Evolutionary conservation across 2,888 invertebrate genomes (phyloP), one percentile per base, ranked within the genome.

Genomic region (Agelastica alni): DNA sequence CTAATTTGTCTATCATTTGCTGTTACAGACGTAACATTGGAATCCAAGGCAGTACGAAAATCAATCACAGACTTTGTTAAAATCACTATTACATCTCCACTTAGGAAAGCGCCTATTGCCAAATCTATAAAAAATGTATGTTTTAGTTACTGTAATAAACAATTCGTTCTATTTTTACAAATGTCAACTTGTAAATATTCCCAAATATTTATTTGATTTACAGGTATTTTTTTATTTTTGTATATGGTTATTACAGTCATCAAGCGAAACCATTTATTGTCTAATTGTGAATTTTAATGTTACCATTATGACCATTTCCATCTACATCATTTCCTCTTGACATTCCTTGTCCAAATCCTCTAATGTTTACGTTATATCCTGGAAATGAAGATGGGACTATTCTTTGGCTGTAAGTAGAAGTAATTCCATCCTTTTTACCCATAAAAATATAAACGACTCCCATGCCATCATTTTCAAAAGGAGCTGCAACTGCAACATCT

Each of bases 401-500:
- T 57, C 77, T 78, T 68, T 87, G 86, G 3, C 75, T 69, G 41
- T 77, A 79, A 20, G 74, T 64, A 1, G 58, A 67, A 7, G 65
- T 70, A 0, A 86, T 65, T 1, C 85, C 85, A 5, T 70, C 69
- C 2, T 58, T 56, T 13, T 70, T 72, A 0, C 87, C 86, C 66
- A 77, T 79, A 67, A 84, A 87, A 59, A 87, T 81, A 61, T 86
- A 88, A 0, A 88, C 82, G 0, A 80, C 83, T 1, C 87, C 87
- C 17, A 55, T 49, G 1, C 81, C 81, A 34, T 79, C 75, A 32
- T 83, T 77, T 67, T 86, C 86, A 75, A 83, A 85, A 0, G 87
- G 87, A 1, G 87, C 85, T 17, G 85, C 83, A 32, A 87, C 78
- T 1, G 83, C 85, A 28, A 87, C 70, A 74, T 86, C 87, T 86